Evolutionary conservation across 2,113 vertebrate genomes (phyloP), one percentile per base, ranked within the genome.

Genomic region (Chionomys nivalis): DNA sequence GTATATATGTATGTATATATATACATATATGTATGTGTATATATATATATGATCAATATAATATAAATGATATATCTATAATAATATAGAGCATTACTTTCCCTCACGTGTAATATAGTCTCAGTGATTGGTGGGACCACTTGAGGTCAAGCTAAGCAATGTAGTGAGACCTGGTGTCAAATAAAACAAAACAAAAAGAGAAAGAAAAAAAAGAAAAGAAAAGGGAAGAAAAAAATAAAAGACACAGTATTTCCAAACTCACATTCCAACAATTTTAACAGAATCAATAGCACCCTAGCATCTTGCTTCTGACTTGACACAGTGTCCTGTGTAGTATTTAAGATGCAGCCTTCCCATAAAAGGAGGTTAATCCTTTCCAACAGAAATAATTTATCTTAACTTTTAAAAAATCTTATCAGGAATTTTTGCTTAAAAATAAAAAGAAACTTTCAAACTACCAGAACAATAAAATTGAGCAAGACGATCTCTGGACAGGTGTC

Each of bases 361-460:
- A 73, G 4, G 24, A 70, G 19, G 26, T 4, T 4, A 44, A 66
- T 75, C 10, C 10, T 75, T 94, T 58, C 70, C 16, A 55, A 42
- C 12, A 87, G 7, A 76, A 95, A 92, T 58, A 10, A 87, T 65
- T 87, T 49, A 44, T 39, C 76, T 95, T 36, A 73, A 23, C 28
- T 9, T 68, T 70, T 89, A 12, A 55, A 47, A 78, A 55, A 52
- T 88, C 5, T 24, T 49, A 23, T 47, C 78, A 72, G 36, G 23
- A 85, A 17, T 61, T 93, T 89, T 89, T 92, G 44, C 28, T 90
- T 36, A 93, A 75, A 76, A 33, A n/a, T 10, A 47, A 36, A 68
- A 12, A 9, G 36, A 36, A n/a, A 39, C 33, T 28, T 33, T 39
- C 42, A 89, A 88, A n/a, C 3, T 58, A 75, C 89, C 3, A 28